phyloP scores from a whole-genome alignment of 2,113 vertebrate genomes.

The Neodontobutis hainanensis region DNA sequence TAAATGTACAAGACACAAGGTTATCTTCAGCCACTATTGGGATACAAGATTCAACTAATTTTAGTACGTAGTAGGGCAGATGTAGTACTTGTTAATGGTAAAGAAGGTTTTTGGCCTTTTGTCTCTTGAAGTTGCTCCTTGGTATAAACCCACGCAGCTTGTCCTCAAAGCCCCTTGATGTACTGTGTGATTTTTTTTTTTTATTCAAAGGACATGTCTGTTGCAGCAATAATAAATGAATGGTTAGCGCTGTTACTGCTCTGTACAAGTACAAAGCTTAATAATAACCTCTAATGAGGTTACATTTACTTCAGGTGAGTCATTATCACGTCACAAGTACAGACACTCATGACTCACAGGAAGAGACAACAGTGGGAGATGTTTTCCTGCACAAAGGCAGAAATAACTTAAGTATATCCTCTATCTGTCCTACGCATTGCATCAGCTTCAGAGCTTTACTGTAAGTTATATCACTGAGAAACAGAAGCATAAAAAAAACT shows the following conservation, averaged over 20 bases:
- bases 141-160: background rate
- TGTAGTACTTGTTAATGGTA: too few relatives aligned
- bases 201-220: background rate
- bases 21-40: too few relatives aligned
- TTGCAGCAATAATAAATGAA: background rate
- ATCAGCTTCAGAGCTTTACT: background rate
- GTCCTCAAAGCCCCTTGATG: background rate
- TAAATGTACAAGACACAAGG: too few relatives aligned
- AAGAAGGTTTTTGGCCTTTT: too few relatives aligned
- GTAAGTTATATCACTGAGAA: background rate
- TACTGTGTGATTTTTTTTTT: background rate
- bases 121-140: too few relatives aligned
- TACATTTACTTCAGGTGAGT: background rate
- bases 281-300: background rate
- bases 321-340: background rate
- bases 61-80: too few relatives aligned
- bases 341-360: slow-evolving; percentile 3
- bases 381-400: background rate
- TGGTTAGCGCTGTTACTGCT: background rate
- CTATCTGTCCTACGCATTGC: background rate
- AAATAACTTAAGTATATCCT: slow-evolving; percentile 6
- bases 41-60: too few relatives aligned
- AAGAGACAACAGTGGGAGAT: background rate
- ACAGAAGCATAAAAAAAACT: slow-evolving; percentile 6
- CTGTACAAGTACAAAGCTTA: slow-evolving; percentile 1